Evolutionary conservation across 2,797 vertebrate species (phyloP).

Genomic region (Acanthurus leucopareius): DNA sequence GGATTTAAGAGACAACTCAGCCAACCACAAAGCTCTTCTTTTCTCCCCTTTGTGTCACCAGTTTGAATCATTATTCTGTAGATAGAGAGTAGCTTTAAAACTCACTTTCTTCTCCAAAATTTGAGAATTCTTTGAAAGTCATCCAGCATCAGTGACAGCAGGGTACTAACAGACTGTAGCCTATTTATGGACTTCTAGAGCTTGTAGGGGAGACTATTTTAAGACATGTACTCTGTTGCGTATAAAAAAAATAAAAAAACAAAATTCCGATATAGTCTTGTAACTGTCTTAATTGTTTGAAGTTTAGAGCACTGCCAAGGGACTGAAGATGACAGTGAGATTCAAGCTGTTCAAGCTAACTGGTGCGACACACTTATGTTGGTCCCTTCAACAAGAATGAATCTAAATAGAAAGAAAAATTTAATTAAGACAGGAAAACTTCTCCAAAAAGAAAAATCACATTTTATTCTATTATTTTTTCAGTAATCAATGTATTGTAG

Average conservation of each 20-base stretch:
- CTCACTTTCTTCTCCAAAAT: background rate
- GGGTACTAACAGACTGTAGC: background rate
- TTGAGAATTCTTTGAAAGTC: background rate
- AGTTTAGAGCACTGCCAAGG: background rate
- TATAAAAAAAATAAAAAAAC: background rate
- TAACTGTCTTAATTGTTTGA: background rate
- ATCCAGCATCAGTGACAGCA: background rate
- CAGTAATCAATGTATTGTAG: conserved; percentile 18
- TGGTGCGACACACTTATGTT: too few relatives aligned
- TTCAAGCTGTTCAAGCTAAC: background rate
- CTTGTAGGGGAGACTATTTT: conserved; percentile 20
- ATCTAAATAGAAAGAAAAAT: background rate
- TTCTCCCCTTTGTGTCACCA: background rate
- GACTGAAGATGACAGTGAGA: background rate
- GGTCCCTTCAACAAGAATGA: background rate
- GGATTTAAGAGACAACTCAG: background rate
- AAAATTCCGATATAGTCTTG: background rate
- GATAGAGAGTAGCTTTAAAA: accelerated
- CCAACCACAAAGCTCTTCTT: background rate
- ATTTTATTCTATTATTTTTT: conserved; percentile 47
- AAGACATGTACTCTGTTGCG: background rate
- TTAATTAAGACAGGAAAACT: background rate
- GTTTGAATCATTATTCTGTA: background rate
- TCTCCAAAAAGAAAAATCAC: background rate
- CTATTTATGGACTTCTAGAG: conserved; percentile 8